Percentiles rank a stretch among this genome's conserved stretches.
These are phyloP conservation scores for Abrostola tripartita DNA, from an alignment of 2,888 invertebrate genomes.

Conservation along the genomic window DNA sequence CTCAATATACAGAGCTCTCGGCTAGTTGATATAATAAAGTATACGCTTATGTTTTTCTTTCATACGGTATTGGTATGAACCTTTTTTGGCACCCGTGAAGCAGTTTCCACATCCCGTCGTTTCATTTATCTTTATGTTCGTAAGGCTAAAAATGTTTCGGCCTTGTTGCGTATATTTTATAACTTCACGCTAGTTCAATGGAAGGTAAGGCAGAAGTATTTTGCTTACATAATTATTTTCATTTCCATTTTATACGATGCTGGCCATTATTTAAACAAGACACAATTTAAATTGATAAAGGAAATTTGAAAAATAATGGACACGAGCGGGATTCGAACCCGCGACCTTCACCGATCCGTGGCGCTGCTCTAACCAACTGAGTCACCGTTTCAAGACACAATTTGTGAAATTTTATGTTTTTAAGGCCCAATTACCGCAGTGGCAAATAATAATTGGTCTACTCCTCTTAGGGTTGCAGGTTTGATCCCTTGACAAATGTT, in stretches of 20 bases:
- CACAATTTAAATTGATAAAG: no score
- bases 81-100: slow-evolving; percentile 20
- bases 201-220: background rate
- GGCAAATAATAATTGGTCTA: no score
- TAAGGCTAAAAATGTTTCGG: slow-evolving; percentile 22
- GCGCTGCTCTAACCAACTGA: no score
- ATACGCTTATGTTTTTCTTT: slow-evolving; percentile 17
- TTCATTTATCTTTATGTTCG: slow-evolving; percentile 32
- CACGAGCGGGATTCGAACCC: no score
- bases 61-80: slow-evolving; percentile 12
- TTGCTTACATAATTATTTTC: background rate
- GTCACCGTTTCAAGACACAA: no score
- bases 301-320: no score
- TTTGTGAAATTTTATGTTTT: no score
- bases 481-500: no score
- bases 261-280: no score
- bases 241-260: background rate
- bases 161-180: background rate
- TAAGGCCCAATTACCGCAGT: no score
- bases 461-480: no score
- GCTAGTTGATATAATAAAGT: background rate
- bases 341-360: no score
- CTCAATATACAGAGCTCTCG: background rate
- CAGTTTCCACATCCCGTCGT: slow-evolving; percentile 25
- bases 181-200: background rate